These are phyloP conservation scores for Ibidorhyncha struthersii DNA, from an alignment of 2,113 vertebrate genomes.

Conservation along the genomic window DNA sequence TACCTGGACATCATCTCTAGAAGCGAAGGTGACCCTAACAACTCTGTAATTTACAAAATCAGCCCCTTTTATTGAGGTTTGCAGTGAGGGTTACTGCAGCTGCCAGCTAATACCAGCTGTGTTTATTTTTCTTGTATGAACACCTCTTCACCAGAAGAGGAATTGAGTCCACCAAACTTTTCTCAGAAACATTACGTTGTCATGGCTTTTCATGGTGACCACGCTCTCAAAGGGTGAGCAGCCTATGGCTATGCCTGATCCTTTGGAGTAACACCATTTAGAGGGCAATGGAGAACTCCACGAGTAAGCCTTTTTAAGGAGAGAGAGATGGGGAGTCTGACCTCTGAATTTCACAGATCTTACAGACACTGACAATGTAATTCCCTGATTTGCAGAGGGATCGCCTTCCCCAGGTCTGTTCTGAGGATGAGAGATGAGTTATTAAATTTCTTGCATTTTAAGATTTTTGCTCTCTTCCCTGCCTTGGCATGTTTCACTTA, in stretches of 20 bases:
- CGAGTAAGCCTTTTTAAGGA: background rate
- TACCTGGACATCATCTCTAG: background rate
- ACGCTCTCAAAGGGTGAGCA: background rate
- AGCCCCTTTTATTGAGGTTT: background rate
- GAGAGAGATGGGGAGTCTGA: background rate
- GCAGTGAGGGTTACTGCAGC: background rate
- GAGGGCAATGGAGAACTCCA: background rate
- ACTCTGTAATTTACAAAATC: background rate
- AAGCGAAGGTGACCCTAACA: background rate
- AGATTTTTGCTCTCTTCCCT: conserved; percentile 21
- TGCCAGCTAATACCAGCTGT: background rate
- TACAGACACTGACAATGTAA: background rate
- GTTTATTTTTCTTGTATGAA: background rate
- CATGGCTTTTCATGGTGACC: background rate
- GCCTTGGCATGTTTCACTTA: conserved; percentile 18
- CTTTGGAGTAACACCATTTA: background rate
- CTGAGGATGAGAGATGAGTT: background rate
- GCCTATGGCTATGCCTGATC: background rate
- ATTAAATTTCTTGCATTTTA: background rate
- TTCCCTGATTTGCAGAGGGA: background rate
- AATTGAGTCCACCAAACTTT: background rate
- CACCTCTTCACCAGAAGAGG: background rate
- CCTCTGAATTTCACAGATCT: background rate
- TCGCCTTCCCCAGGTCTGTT: background rate
- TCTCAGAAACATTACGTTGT: background rate